A percentile compares a stretch with the other conserved stretches of the same genome.
phyloP scores from a whole-genome alignment of 1,140 invertebrate species.

The Caerostris extrusa region DNA sequence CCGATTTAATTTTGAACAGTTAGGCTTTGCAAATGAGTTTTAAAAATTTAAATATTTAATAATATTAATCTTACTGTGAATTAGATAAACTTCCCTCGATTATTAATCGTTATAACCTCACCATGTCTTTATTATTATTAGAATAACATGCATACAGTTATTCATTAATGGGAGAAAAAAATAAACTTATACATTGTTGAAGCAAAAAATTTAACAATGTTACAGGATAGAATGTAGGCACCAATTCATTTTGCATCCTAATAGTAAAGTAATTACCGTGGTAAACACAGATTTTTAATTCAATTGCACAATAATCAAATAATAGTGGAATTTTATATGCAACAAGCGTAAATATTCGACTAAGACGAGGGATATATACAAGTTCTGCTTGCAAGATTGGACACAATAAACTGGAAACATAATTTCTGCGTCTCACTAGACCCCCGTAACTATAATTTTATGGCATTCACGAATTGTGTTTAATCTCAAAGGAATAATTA shows the following conservation, averaged over 20 bases:
- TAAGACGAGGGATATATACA: not conserved
- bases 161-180: not conserved
- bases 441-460: slow-evolving; percentile 41
- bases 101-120: too few relatives aligned
- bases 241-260: not conserved
- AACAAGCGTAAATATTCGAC: not conserved
- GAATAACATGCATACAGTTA: too few relatives aligned
- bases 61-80: too few relatives aligned
- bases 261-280: not conserved
- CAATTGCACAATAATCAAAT: not conserved
- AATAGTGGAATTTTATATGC: not conserved
- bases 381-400: not conserved
- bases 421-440: not conserved
- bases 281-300: not conserved
- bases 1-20: too few relatives aligned
- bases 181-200: not conserved
- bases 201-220: not conserved
- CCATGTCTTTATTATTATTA: too few relatives aligned
- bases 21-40: too few relatives aligned
- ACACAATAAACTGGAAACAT: slow-evolving; percentile 53
- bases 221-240: not conserved
- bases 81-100: too few relatives aligned
- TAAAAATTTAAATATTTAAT: too few relatives aligned
- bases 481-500: slow-evolving; percentile 63
- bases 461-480: slow-evolving; percentile 53